Base-by-base conservation (phyloP, 2,113 vertebrate species). In the Nerophis ophidion region DNA sequence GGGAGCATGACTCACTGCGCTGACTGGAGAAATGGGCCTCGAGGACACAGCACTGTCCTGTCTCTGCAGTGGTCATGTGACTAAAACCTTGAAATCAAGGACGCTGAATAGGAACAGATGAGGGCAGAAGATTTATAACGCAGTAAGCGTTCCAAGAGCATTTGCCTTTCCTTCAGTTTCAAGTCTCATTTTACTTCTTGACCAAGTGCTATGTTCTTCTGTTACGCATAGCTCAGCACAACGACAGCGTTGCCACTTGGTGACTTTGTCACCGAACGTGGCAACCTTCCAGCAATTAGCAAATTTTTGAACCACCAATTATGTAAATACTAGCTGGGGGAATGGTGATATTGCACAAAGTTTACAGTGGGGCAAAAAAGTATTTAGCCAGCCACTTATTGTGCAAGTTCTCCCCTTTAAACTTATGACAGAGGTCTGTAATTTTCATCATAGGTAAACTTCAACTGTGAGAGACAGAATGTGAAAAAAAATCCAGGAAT, bases 1-100 rank as follows among this genome's bases (percentile, higher is more conserved):
- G 67, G 58, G 66, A 74, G 60, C 72, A 68, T 86, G 77, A 82
- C 66, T 84, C 82, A 79, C 33, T 70, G 72, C 47, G 63, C 52
- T 60, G 72, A 76, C 56, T 48, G 72, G 54, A 72, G 57, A 64
- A 71, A 72, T 68, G 36, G 42, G 58, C 59, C 59, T 62, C 57
- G 59, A 54, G 74, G 74, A 62, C 58, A 60, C 16, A 67, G 61
- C 53, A 4, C 48, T 57, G 73, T 66, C 54, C 63, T 47, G 58
- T 48, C 50, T 66, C 51, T 51, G 51, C 44, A 26, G 26, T 26
- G 26, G 26, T 71, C 70, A 68, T 60, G 62, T 70, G 74, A 72
- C 70, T 63, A 54, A 51, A 52, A 55, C 44, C 51, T 56, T 66
- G 47, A 60, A 61, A 56, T 57, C 65, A 67, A 82, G 71, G 61